phyloP scores from a whole-genome alignment of 2,113 vertebrate genomes.

The Cathartes aura region DNA sequence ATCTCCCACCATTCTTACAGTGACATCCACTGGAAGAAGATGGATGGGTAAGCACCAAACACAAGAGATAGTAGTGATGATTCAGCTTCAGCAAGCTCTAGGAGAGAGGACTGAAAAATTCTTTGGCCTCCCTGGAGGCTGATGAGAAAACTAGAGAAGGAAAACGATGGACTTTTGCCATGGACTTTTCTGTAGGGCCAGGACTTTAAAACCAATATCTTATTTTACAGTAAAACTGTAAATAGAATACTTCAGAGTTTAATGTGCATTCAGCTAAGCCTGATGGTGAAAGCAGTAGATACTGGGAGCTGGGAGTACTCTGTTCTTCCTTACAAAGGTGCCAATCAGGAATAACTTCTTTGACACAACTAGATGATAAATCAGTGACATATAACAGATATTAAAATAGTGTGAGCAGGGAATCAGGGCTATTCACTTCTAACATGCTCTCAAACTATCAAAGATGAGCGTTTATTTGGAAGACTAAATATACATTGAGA shows the following conservation, averaged over 20 bases:
- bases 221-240: not conserved
- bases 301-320: not conserved
- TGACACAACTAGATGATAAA: not conserved
- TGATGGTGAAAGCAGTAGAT: not conserved
- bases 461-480: conserved; percentile 2
- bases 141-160: not conserved
- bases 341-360: not conserved
- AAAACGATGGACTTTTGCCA: not conserved
- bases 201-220: not conserved
- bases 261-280: not conserved
- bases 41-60: not conserved
- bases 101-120: not conserved
- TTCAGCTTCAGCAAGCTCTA: not conserved
- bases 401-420: not conserved
- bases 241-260: not conserved
- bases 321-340: not conserved
- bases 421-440: conserved; percentile 47
- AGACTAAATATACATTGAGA: conserved; percentile 24
- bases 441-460: not conserved
- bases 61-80: not conserved
- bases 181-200: not conserved
- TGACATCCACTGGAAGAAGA: not conserved
- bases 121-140: not conserved
- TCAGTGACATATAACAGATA: not conserved
- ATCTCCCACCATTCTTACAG: not conserved